Conservation (phyloP, 2,113 vertebrate genomes). For the Parus major region DNA sequence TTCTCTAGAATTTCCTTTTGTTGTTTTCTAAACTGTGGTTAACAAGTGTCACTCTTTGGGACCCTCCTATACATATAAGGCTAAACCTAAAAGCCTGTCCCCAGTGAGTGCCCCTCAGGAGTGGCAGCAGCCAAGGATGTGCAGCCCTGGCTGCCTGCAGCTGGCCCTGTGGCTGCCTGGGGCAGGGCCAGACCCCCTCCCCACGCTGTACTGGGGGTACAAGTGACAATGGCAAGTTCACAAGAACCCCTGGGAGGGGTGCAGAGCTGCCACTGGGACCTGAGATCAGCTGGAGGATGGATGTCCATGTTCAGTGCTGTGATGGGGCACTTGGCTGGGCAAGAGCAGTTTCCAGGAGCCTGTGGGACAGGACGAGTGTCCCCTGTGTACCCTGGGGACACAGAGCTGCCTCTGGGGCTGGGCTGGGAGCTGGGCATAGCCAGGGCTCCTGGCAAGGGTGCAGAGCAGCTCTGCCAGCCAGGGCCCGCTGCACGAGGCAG, state of each 20-base stretch:
- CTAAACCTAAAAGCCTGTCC: background rate
- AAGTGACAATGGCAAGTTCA: fast-evolving
- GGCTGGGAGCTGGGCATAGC: fast-evolving
- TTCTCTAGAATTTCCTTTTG: slow-evolving; percentile 15
- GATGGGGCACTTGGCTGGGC: background rate
- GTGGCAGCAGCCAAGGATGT: background rate
- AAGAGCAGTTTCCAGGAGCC: background rate
- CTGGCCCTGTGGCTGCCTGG: background rate
- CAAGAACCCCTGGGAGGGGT: background rate
- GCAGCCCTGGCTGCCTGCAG: background rate
- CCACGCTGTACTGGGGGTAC: fast-evolving
- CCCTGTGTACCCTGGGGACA: background rate
- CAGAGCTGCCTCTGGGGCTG: background rate
- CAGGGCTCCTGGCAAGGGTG: background rate
- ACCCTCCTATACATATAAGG: background rate
- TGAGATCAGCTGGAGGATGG: background rate
- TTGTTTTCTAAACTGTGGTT: slow-evolving; percentile 1
- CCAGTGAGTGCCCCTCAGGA: fast-evolving
- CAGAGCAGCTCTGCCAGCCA: background rate
- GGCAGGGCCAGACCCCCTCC: background rate
- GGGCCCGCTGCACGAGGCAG: background rate
- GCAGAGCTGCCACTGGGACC: fast-evolving
- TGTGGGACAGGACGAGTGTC: fast-evolving
- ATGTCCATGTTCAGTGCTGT: background rate
- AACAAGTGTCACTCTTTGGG: background rate